Evolutionary conservation across 2,888 invertebrate species (phyloP).

Genomic region (Callinectes sapidus): DNA sequence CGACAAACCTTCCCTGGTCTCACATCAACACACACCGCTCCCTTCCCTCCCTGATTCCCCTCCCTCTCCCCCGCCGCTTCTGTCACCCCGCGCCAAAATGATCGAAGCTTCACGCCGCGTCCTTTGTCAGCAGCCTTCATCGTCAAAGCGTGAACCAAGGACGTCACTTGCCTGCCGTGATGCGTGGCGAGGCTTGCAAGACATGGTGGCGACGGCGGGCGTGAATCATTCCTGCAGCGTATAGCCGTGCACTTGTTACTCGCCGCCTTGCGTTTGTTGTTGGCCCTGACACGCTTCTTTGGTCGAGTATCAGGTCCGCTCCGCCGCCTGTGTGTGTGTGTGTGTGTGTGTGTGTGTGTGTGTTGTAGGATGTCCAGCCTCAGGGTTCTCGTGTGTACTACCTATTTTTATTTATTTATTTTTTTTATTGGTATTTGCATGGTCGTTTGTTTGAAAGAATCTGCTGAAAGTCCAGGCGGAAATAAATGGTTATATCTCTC

Average conservation of each 20-base stretch:
- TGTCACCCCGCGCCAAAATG: background rate
- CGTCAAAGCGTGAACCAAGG: constrained; percentile 13
- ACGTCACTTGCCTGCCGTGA: constrained; percentile 12
- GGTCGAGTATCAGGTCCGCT: background rate
- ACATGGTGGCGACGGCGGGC: background rate
- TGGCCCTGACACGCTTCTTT: background rate
- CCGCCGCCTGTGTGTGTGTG: background rate
- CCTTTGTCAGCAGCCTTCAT: constrained; percentile 8
- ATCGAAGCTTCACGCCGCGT: background rate
- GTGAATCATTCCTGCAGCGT: constrained; percentile 15
- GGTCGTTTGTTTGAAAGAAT: background rate
- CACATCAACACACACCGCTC: background rate
- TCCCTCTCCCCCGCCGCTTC: background rate
- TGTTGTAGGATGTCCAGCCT: background rate
- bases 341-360: background rate
- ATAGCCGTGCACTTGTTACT: background rate
- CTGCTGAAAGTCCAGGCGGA: background rate
- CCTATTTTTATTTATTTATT: background rate
- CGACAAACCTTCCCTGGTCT: background rate
- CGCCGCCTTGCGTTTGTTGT: background rate
- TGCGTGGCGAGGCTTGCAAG: constrained; percentile 33
- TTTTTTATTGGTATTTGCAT: background rate
- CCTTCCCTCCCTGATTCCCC: constrained; percentile 27
- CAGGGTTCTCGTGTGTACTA: background rate
- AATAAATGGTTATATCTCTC: background rate